Conservation (phyloP, 1,140 invertebrate species). For the Cotesia vestalis region DNA sequence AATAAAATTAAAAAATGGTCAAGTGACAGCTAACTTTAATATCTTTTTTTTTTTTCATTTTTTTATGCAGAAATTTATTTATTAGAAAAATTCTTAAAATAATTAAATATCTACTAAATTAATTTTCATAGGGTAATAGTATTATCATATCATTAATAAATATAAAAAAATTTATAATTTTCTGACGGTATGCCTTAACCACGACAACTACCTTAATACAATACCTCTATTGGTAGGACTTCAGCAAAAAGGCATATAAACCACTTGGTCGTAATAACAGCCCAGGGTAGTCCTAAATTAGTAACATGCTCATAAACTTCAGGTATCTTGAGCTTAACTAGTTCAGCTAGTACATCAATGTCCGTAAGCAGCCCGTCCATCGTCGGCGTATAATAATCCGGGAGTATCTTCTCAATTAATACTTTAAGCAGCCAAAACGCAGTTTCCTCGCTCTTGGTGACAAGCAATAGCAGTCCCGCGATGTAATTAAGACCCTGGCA, state of each 20-base stretch:
- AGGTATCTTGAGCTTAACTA: constrained; percentile 82
- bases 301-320: constrained; percentile 82
- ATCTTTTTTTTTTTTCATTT: no score
- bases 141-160: no score
- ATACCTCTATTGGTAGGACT: constrained; percentile 86
- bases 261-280: constrained; percentile 91
- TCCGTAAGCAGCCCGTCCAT: constrained; percentile 90
- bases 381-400: constrained; percentile 87
- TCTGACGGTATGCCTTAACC: no score
- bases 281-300: constrained; percentile 82
- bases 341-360: constrained; percentile 85
- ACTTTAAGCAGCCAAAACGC: constrained; percentile 91
- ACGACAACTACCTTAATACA: not conserved
- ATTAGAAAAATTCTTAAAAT: no score
- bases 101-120: no score
- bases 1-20: no score
- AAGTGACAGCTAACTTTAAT: no score
- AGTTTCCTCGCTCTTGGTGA: constrained; percentile 88
- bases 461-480: constrained; percentile 83
- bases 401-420: constrained; percentile 85
- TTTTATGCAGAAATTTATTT: no score
- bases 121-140: no score
- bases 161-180: no score
- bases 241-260: constrained; percentile 93
- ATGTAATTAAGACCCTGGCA: constrained; percentile 95